Evolutionary conservation across 1,140 invertebrate species (phyloP).

Genomic region (Patella vulgata): DNA sequence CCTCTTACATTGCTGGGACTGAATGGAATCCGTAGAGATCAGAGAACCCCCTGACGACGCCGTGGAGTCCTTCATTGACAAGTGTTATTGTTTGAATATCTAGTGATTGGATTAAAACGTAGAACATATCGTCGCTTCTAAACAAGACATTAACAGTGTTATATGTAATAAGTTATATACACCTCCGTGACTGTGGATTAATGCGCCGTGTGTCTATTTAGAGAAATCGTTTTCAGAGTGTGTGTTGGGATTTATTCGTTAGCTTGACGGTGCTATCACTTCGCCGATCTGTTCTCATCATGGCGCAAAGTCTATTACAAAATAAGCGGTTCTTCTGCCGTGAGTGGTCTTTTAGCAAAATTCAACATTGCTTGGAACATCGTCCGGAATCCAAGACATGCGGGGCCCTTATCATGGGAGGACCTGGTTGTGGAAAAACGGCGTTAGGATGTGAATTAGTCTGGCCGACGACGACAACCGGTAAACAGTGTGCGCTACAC

Average conservation of each 20-base stretch:
- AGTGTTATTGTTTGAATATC: no score
- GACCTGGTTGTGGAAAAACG: constrained; percentile 85
- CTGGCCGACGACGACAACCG: constrained; percentile 75
- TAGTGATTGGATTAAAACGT: no score
- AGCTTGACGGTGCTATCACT: no score
- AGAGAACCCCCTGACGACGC: no score
- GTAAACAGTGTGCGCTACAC: constrained; percentile 53
- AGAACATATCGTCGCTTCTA: no score
- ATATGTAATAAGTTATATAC: not conserved
- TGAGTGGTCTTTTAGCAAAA: constrained; percentile 95
- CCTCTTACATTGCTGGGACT: no score
- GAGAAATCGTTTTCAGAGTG: not conserved
- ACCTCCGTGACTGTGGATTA: not conserved
- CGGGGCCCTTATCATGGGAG: constrained; percentile 85
- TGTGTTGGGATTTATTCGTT: not conserved
- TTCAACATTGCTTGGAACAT: constrained; percentile 86
- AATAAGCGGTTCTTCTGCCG: constrained; percentile 76
- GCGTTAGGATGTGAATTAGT: constrained; percentile 83
- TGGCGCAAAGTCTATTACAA: constrained; percentile 55
- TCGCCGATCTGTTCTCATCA: constrained; percentile 18
- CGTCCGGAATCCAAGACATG: constrained; percentile 69
- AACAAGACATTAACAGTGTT: not conserved
- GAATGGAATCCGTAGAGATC: no score
- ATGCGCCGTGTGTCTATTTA: not conserved
- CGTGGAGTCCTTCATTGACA: no score